phyloP scores from a whole-genome alignment of 2,113 vertebrate genomes.

The Rhipidura dahli region DNA sequence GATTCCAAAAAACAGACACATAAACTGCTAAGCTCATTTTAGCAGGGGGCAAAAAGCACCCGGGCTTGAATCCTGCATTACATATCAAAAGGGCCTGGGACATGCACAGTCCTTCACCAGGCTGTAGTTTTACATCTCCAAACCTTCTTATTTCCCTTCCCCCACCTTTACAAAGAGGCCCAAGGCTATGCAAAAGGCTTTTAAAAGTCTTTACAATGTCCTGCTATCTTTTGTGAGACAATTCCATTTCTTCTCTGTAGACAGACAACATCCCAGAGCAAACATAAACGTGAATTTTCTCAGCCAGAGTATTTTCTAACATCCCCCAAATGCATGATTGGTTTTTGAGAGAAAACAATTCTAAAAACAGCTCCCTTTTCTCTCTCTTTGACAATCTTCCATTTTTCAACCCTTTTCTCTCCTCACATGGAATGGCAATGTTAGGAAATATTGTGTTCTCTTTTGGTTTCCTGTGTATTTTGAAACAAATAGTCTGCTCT shows the following conservation, averaged over 20 bases:
- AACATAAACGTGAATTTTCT: background rate
- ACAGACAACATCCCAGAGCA: background rate
- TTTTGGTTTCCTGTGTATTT: background rate
- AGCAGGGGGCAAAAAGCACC: background rate
- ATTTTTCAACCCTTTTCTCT: background rate
- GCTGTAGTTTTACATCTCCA: background rate
- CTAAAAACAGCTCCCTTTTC: background rate
- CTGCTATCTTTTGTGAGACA: background rate
- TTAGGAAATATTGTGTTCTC: background rate
- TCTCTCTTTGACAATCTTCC: background rate
- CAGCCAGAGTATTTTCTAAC: background rate
- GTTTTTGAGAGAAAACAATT: background rate
- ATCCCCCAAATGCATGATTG: background rate
- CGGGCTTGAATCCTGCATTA: background rate
- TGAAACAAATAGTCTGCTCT: background rate
- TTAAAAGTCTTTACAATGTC: background rate
- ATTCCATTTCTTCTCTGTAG: background rate
- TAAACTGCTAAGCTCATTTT: background rate
- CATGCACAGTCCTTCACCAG: background rate
- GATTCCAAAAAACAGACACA: background rate
- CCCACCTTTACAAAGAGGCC: background rate
- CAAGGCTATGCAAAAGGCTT: background rate
- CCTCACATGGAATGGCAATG: rapidly evolving
- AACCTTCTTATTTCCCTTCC: background rate
- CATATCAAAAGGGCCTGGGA: background rate